phyloP scores from a whole-genome alignment of 1,140 invertebrate species.

The Melanaphis sacchari region DNA sequence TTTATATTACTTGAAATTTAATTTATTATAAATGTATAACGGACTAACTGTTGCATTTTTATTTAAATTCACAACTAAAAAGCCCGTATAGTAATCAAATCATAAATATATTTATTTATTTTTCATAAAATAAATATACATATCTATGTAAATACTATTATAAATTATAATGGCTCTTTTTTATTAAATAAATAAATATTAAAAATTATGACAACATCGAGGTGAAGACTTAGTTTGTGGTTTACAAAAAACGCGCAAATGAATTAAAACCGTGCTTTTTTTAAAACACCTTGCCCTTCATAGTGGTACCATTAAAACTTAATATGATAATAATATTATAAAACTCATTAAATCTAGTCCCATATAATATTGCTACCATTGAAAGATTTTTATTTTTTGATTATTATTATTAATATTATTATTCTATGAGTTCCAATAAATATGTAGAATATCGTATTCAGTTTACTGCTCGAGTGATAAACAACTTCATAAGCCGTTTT shows the following conservation, averaged over 20 bases:
- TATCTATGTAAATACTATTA: neutral
- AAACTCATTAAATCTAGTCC: neutral
- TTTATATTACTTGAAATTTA: neutral
- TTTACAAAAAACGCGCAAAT: neutral
- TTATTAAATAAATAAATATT: slow-evolving; percentile 35
- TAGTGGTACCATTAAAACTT: neutral
- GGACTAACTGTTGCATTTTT: neutral
- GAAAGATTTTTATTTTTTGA: neutral
- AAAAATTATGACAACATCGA: slow-evolving; percentile 32
- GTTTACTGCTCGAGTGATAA: neutral
- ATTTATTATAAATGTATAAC: neutral
- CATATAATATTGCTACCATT: neutral
- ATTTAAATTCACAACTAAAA: neutral
- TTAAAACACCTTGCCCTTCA: neutral
- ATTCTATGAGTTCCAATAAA: slow-evolving; percentile 17
- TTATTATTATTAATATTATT: neutral
- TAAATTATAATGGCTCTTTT: neutral
- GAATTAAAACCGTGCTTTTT: neutral
- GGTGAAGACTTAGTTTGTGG: neutral
- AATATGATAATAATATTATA: neutral
- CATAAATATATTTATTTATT: slow-evolving; percentile 1
- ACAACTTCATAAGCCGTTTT: neutral
- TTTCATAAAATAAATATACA: neutral
- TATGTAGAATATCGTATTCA: neutral
- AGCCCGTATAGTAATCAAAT: neutral